phyloP scores from a whole-genome alignment of 2,888 invertebrate species.

The Agriopis aurantiaria region DNA sequence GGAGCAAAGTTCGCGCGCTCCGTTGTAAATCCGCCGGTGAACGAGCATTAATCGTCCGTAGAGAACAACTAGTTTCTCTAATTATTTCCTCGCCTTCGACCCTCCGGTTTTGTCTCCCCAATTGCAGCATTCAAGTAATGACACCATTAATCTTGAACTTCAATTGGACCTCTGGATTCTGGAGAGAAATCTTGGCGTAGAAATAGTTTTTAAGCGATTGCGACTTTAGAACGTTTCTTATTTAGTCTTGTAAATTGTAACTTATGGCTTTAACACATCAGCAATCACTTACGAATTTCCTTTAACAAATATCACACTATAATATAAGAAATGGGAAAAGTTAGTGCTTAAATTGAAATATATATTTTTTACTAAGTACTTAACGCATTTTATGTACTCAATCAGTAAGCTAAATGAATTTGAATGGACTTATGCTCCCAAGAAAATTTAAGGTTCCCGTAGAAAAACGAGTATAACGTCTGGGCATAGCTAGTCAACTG shows the following conservation, averaged over 20 bases:
- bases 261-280: no score
- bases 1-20: constrained; percentile 60
- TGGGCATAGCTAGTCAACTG: no score
- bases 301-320: no score
- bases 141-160: constrained; percentile 62
- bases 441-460: no score
- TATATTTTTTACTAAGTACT: no score
- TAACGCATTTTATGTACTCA: no score
- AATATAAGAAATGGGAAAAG: no score
- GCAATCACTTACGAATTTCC: no score
- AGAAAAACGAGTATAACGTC: no score
- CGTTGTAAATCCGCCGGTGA: constrained; percentile 67
- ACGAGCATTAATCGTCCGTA: constrained; percentile 76
- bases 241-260: neutral
- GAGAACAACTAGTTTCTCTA: constrained; percentile 75
- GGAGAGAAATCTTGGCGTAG: constrained; percentile 23
- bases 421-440: no score
- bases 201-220: constrained; percentile 24
- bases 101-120: constrained; percentile 68
- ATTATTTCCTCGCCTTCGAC: constrained; percentile 75
- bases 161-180: constrained; percentile 49
- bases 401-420: no score
- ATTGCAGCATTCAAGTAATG: constrained; percentile 64
- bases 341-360: no score
- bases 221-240: constrained; percentile 1